Percentiles rank a stretch among this genome's conserved stretches.
phyloP scores from a whole-genome alignment of 2,888 invertebrate genomes.

The Caenorhabditis japonica region DNA sequence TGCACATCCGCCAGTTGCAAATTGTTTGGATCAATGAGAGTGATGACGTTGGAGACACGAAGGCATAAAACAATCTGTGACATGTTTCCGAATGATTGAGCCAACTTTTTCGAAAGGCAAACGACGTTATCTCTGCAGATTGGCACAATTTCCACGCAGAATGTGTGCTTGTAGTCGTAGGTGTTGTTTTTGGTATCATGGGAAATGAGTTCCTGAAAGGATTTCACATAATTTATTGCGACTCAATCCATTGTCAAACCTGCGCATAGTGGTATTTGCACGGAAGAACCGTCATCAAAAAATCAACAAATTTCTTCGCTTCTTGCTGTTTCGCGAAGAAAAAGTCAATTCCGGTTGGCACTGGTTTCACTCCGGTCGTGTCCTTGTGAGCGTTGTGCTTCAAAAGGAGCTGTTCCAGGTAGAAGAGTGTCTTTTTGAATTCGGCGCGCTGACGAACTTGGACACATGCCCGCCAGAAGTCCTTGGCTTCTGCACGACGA shows the following conservation, averaged over 20 bases:
- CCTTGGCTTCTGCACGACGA: slow-evolving; percentile 94
- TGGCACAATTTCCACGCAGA: slow-evolving; percentile 93
- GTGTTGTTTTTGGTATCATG: slow-evolving; percentile 96
- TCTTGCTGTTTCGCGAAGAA: slow-evolving; percentile 85
- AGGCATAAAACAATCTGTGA: slow-evolving; percentile 87
- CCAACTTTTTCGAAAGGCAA: slow-evolving; percentile 73
- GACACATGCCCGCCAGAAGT: slow-evolving; percentile 92
- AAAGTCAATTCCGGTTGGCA: slow-evolving; percentile 86
- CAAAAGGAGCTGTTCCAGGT: slow-evolving; percentile 94
- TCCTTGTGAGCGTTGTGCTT: slow-evolving; percentile 84
- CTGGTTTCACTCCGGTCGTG: slow-evolving; percentile 74
- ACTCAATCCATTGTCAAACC: slow-evolving; percentile 77
- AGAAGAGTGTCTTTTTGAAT: slow-evolving; percentile 97
- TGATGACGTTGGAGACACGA: slow-evolving; percentile 89
- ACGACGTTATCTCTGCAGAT: slow-evolving; percentile 83
- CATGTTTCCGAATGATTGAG: slow-evolving; percentile 72
- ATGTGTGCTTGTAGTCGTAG: slow-evolving; percentile 94
- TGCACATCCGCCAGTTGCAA: slow-evolving; percentile 74
- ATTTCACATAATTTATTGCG: not conserved
- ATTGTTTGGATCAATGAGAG: slow-evolving; percentile 89
- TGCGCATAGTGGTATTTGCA: slow-evolving; percentile 88
- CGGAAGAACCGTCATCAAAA: slow-evolving; percentile 89
- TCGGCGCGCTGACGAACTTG: slow-evolving; percentile 82
- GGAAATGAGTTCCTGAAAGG: slow-evolving; percentile 78
- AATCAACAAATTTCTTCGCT: slow-evolving; percentile 95